Base-by-base conservation (phyloP, 2,113 vertebrate species). In the Syrrhaptes paradoxus region DNA sequence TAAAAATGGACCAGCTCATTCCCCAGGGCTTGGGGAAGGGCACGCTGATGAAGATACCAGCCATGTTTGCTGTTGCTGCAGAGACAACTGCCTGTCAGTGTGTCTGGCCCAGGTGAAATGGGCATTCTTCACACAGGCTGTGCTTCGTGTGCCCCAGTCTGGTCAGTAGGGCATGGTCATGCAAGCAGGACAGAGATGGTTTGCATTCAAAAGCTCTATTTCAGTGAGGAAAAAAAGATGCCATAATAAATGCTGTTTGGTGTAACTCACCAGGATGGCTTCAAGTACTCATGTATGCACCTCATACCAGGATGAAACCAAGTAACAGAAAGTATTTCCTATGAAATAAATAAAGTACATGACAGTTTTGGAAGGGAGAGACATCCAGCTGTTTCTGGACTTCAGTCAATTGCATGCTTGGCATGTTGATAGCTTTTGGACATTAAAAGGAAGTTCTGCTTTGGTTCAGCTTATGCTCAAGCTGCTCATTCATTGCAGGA, bases 361-460 rank as follows among this genome's bases (percentile, higher is more conserved):
- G 31, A 80, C 0, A 0, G 11, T 43, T 92, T 85, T 86, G 83
- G 55, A 88, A 96, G 32, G 38, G 26, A 92, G 48, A 93, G 21
- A 24, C 22, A 91, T 58, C 28, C 85, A 84, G 34, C 49, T 79
- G 54, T 4, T 93, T 72, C 81, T 93, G 78, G 87, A 58, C 54
- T 89, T 43, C 45, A 68, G 31, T 59, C 66, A 92, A 14, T 15
- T 58, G 32, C 80, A 34, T 48, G 12, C 29, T 57, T 58, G 62
- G 38, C 2, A 0, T 1, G 0, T 71, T 85, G 77, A 66, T 62
- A 87, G 46, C 13, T 86, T 93, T 90, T 77, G 72, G 54, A 82
- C 5, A 9, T 93, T 77, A 48, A 74, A 83, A 92, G 43, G 72
- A 88, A 88, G n/a, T 73, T 96, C 71, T 90, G 43, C 68, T 91